phyloP scores from a whole-genome alignment of 2,888 invertebrate genomes.

The Xylota sylvarum region DNA sequence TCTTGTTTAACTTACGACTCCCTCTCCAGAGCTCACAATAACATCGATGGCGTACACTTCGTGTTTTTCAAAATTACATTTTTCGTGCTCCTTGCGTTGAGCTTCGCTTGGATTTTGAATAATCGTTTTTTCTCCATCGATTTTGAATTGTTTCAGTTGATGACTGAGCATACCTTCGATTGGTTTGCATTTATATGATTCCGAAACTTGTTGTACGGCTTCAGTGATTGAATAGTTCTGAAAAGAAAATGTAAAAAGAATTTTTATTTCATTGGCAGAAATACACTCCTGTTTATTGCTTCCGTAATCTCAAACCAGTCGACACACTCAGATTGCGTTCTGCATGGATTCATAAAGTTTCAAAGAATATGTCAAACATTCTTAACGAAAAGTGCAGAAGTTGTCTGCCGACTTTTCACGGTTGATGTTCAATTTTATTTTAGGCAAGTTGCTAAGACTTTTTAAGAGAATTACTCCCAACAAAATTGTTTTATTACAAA shows the following conservation, averaged over 20 bases:
- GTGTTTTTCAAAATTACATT: conserved; percentile 96
- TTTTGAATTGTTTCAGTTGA: conserved; percentile 97
- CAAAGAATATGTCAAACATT: conserved; percentile 25
- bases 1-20: conserved; percentile 88
- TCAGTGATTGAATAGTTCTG: conserved; percentile 96
- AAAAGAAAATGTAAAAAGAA: conserved; percentile 53
- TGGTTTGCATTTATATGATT: conserved; percentile 97
- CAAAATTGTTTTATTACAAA: not conserved
- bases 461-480: not conserved
- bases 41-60: conserved; percentile 99
- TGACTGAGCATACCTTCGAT: conserved; percentile 98
- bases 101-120: conserved; percentile 99
- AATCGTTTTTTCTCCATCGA: conserved; percentile 99
- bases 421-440: conserved; percentile 23
- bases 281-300: no score
- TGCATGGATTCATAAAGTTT: not conserved
- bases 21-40: conserved; percentile 98
- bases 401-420: conserved; percentile 26
- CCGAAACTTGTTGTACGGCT: conserved; percentile 96
- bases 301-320: no score
- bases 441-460: conserved; percentile 5
- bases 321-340: no score
- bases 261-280: not conserved
- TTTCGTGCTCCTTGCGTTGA: conserved; percentile 98
- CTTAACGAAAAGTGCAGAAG: conserved; percentile 43